Evolutionary conservation across 2,888 invertebrate genomes (phyloP), one percentile per base, ranked within the genome.

Genomic region (Hedya salicella): DNA sequence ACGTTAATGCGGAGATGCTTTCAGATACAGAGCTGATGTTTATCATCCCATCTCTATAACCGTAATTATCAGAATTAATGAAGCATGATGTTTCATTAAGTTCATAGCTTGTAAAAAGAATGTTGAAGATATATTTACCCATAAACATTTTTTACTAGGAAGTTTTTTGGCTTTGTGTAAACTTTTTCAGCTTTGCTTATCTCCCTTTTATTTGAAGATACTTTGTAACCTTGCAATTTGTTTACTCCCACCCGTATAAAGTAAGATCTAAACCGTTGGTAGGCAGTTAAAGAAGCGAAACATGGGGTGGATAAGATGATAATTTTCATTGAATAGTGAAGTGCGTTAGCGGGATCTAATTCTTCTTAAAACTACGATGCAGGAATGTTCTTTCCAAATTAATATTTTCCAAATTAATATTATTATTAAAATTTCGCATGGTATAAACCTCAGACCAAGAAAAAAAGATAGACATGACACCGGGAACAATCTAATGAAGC

Each of bases 1-100:
- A 65, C 52, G 44, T 65, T 59, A 59, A 53, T 53, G 65, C 39
- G 16, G 52, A 36, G 44, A 65, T 59, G 59, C 39, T 59, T 65
- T 65, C 25, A 44, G 52, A 48, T 30, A 39, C 39, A 46, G 53
- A 65, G 46, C 39, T 52, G 25, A 64, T 53, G 59, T 52, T 65
- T 59, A 59, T 65, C 46, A 30, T 52, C 17, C 42, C 59, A 50
- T 21, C 50, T 50, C 46, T 19, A 39, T 9, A 2, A 17, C 30
- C 32, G 17, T 30, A n/a, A n/a, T n/a, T 42, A 42, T 44, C n/a
- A n/a, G 36, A n/a, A 44, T 16, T 52, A 36, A 46, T 59, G 16
- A 42, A 49, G 49, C 49, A 56, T 56, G 16, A 48, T 44, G 14
- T 21, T 60, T 49, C 8, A 25, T 48, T 16, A 21, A 9, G 17